These are phyloP conservation scores for Tonatia bakeri DNA, from an alignment of 2,113 vertebrate species.

Conservation along the genomic window DNA sequence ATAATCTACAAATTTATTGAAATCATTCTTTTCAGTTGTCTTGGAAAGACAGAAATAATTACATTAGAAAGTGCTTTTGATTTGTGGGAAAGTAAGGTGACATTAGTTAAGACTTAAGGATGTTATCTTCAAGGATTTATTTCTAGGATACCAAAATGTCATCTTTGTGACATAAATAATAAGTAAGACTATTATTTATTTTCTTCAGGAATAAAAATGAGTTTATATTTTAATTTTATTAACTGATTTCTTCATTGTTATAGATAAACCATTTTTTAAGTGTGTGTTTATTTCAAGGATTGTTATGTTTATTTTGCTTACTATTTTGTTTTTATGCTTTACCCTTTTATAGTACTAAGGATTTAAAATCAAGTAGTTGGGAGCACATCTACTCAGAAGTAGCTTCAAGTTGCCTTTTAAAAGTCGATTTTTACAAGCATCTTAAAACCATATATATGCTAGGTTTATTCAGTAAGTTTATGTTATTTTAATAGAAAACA, in stretches of 20 bases:
- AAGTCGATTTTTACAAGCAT: background rate
- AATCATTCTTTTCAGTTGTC: background rate
- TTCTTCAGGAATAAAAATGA: background rate
- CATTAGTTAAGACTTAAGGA: background rate
- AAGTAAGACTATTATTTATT: background rate
- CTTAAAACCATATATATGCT: background rate
- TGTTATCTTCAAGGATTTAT: background rate
- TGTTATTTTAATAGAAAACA: constrained; percentile 11
- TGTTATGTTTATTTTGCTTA: background rate
- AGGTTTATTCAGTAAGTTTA: background rate
- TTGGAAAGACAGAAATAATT: background rate
- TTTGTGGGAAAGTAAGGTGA: background rate
- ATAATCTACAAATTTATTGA: background rate
- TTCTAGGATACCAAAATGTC: background rate
- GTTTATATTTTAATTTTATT: constrained; percentile 9
- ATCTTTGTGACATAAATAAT: background rate
- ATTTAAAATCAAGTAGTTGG: constrained; percentile 4
- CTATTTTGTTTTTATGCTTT: background rate
- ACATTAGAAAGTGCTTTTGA: background rate
- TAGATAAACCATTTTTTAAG: background rate
- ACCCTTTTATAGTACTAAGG: background rate
- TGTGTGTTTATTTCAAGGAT: background rate
- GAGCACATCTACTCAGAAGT: background rate
- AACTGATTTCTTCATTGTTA: background rate
- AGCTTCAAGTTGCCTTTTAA: background rate